Evolutionary conservation across 2,888 invertebrate species (phyloP), one percentile per base, ranked within the genome.

Genomic region (Julus scanicus): DNA sequence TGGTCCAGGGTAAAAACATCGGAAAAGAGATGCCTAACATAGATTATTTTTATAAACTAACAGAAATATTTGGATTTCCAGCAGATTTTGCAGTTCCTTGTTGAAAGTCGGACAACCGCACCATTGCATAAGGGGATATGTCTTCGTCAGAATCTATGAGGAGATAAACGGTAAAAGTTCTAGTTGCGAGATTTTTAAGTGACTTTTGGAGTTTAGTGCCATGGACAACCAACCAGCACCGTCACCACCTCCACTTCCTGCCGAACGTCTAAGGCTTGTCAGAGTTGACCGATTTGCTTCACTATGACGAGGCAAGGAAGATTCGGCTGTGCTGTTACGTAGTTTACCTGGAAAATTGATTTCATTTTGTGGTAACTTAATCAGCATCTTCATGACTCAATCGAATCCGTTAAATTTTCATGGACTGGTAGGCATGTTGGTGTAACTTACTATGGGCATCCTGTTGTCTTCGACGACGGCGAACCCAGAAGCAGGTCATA

Each of bases 41-140:
- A n/a, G n/a, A n/a, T n/a, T n/a, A n/a, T n/a, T n/a, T n/a, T n/a
- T n/a, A n/a, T n/a, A 57, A 6, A 4, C 57, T 57, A 57, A 57
- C 57, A n/a, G 57, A 4, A n/a, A n/a, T n/a, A n/a, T 57, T 57
- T 1, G 87, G 13, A 29, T 29, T 4, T 63, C 37, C 44, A 71
- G n/a, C 3, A n/a, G 44, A 4, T 37, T 8, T 15, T 4, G 44
- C 20, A 6, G 80, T 20, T 39, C 57, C 53, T 0, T 37, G 86
- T 86, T 88, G 86, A 44, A 88, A 88, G 44, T 88, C 88, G 5
- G 88, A 88, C 13, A 88, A 17, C 4, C 85, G 44, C 15, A 88
- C 88, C 88, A 88, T 88, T 11, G 88, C 88, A 63, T 88, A 88
- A 9, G 88, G 88, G 13, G 85, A 85, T 57, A 88, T 88, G 29